These are phyloP conservation scores for Temnothorax nylanderi DNA, from an alignment of 1,140 invertebrate species.

Conservation along the genomic window DNA sequence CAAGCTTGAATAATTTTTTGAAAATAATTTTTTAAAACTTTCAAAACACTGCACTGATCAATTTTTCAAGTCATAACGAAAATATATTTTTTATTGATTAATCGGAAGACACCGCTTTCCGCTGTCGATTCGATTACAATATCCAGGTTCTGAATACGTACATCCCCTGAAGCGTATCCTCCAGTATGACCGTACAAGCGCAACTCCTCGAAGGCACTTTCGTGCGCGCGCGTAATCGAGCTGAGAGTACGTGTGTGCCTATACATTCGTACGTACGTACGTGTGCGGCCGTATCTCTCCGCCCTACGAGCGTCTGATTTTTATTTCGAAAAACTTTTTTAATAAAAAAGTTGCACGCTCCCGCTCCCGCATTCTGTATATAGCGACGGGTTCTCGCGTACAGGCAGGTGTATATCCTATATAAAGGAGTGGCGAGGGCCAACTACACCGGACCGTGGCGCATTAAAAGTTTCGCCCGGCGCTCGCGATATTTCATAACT, in stretches of 20 bases:
- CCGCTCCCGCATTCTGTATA: conserved; percentile 25
- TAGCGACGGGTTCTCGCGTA: conserved; percentile 58
- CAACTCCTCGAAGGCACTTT: conserved; percentile 44
- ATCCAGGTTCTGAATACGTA: conserved; percentile 7
- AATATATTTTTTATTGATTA: background rate
- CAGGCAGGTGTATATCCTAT: conserved; percentile 70
- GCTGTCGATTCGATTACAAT: conserved; percentile 13
- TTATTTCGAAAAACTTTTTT: conserved; percentile 84
- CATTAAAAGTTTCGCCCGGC: conserved; percentile 84
- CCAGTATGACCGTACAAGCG: background rate
- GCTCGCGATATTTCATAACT: conserved; percentile 85
- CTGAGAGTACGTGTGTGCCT: background rate
- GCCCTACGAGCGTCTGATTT: conserved; percentile 73
- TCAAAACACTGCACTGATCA: background rate
- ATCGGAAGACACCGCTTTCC: background rate
- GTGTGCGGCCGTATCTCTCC: conserved; percentile 41
- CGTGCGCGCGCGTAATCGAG: conserved; percentile 10
- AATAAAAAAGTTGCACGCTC: conserved; percentile 83
- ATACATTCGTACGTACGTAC: background rate
- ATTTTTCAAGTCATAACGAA: background rate
- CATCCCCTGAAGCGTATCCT: conserved; percentile 21
- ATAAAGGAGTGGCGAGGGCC: conserved; percentile 52
- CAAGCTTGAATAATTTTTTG: background rate
- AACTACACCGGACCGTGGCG: conserved; percentile 72
- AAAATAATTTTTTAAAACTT: background rate